Conservation (phyloP, 1,140 invertebrate genomes). For the honey bee (Apis mellifera) region Amel_HAv3.1 CM009935.2:8985501-8986000, state of each 20-base stretch:
- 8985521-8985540: no score
- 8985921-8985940: constrained; percentile 4
- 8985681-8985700: background rate
- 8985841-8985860: constrained; percentile 58
- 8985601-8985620: background rate
- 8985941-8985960: constrained; percentile 39
- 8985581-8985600: constrained; percentile 42
- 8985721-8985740: constrained; percentile 13
- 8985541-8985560: constrained; percentile 29
- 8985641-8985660: constrained; percentile 48
- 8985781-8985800: constrained; percentile 69
- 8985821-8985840: constrained; percentile 33
- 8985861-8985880: constrained; percentile 40
- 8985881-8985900: constrained; percentile 8
- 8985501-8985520: no score
- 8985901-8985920: constrained; percentile 21
- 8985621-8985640: constrained; percentile 46
- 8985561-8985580: background rate
- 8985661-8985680: constrained; percentile 14
- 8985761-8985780: constrained; percentile 42
- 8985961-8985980: constrained; percentile 47
- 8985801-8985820: constrained; percentile 63
- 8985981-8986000: background rate
- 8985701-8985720: constrained; percentile 1
- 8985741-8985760: background rate